These are phyloP conservation scores for Herminia tarsipennalis DNA, from an alignment of 2,888 invertebrate genomes.

Conservation along the genomic window DNA sequence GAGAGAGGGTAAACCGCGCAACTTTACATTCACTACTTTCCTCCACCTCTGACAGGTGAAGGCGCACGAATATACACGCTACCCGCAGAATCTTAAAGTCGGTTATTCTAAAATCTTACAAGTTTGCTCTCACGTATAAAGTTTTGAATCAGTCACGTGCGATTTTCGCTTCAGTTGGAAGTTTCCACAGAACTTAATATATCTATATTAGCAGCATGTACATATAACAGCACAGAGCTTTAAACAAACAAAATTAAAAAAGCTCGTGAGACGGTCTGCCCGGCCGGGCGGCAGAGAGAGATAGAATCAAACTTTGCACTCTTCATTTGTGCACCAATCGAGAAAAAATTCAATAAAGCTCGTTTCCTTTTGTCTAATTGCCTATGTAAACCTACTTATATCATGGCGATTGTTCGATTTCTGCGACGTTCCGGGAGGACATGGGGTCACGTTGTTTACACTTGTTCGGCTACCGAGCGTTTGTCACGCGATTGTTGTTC, in stretches of 20 bases:
- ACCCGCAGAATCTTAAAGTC: constrained; percentile 46
- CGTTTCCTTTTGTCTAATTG: constrained; percentile 82
- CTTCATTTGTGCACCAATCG: constrained; percentile 80
- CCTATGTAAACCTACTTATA: constrained; percentile 75
- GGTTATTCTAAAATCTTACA: constrained; percentile 35
- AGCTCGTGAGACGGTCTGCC: constrained; percentile 59
- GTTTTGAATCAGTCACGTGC: constrained; percentile 60
- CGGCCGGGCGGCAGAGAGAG: constrained; percentile 70
- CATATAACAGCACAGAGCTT: constrained; percentile 28
- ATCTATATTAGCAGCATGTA: constrained; percentile 37
- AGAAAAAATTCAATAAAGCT: constrained; percentile 83
- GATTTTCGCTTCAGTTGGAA: constrained; percentile 47
- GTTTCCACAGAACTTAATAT: constrained; percentile 42
- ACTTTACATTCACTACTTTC: constrained; percentile 68
- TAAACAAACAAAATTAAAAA: constrained; percentile 70
- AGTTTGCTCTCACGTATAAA: constrained; percentile 46
- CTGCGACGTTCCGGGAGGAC: constrained; percentile 53
- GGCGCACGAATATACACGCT: constrained; percentile 55
- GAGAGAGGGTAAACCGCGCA: constrained; percentile 73
- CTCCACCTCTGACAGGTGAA: constrained; percentile 58
- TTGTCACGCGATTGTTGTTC: constrained; percentile 19
- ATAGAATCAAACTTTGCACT: constrained; percentile 71
- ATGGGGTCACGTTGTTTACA: constrained; percentile 49
- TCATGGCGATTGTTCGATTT: constrained; percentile 63
- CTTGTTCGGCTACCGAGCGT: constrained; percentile 25